A percentile compares a stretch with the other conserved stretches of the same genome.
Evolutionary conservation across 64 coral and sea anemone genomes (phyloP).

Genomic region (Porites australiensis): DNA sequence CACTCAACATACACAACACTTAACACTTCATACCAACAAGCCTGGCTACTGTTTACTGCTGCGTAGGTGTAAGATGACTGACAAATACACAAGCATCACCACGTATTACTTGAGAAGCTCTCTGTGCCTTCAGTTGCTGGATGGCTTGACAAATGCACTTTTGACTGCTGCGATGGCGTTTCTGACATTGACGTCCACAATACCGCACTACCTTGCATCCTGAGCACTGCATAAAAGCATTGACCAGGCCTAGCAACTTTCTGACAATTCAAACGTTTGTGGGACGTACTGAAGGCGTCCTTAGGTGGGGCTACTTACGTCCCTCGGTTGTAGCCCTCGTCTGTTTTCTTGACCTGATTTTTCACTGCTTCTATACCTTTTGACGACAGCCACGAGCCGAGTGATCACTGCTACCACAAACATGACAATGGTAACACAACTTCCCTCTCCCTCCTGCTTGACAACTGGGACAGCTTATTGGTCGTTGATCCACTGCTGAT

Average conservation of each 20-base stretch:
- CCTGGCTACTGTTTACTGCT: no score
- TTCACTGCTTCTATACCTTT: slow-evolving; percentile 1
- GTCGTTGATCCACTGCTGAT: not conserved
- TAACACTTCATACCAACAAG: no score
- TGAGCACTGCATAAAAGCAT: slow-evolving; percentile 7
- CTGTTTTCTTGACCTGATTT: slow-evolving; percentile 5
- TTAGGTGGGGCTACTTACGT: slow-evolving; percentile 40
- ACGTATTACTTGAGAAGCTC: slow-evolving; percentile 11
- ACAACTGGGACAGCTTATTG: slow-evolving; percentile 4
- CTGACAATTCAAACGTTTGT: slow-evolving; percentile 46
- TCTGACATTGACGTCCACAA: slow-evolving; percentile 66
- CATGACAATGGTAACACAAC: slow-evolving; percentile 54
- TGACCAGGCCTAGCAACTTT: not conserved
- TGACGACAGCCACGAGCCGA: slow-evolving; percentile 43
- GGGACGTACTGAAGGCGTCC: not conserved
- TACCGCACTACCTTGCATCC: slow-evolving; percentile 30
- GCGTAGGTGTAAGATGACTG: no score
- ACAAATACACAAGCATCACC: no score
- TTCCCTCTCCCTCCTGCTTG: slow-evolving; percentile 37
- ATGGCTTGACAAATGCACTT: slow-evolving; percentile 54
- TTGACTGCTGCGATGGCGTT: slow-evolving; percentile 54
- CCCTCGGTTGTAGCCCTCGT: slow-evolving; percentile 45
- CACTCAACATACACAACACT: no score
- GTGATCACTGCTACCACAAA: slow-evolving; percentile 70
- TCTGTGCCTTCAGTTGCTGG: slow-evolving; percentile 18